Conservation (phyloP, 2,797 vertebrate genomes). For the Megalops cyprinoides region DNA sequence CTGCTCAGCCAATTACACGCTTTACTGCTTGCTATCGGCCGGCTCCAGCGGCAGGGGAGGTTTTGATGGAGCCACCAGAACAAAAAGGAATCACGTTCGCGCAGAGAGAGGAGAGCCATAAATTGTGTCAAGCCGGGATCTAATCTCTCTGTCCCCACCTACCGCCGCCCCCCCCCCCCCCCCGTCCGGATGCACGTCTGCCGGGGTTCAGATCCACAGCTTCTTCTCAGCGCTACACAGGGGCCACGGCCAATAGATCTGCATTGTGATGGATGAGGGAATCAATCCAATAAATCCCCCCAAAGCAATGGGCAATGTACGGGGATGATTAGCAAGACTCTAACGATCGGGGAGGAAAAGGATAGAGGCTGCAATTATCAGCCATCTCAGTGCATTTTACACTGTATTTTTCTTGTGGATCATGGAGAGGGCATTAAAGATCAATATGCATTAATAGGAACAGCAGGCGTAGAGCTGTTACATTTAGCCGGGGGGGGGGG, state of each 20-base stretch:
- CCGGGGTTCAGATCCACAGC: slow-evolving; percentile 1
- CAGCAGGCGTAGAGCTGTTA: not conserved
- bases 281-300: slow-evolving; percentile 29
- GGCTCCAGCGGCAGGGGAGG: slow-evolving; percentile 35
- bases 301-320: slow-evolving; percentile 29
- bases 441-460: slow-evolving; percentile 21
- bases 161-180: no score
- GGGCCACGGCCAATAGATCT: not conserved
- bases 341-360: slow-evolving; percentile 23
- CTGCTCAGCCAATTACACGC: slow-evolving; percentile 55
- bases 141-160: slow-evolving; percentile 45
- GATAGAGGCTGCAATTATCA: slow-evolving; percentile 23
- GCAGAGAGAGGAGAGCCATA: slow-evolving; percentile 44
- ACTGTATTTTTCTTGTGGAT: slow-evolving; percentile 18
- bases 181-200: not conserved
- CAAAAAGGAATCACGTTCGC: slow-evolving; percentile 42
- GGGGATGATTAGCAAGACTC: slow-evolving; percentile 34
- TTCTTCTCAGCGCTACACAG: not conserved
- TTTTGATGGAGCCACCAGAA: slow-evolving; percentile 50
- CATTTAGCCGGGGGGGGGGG: slow-evolving; percentile 9
- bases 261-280: slow-evolving; percentile 28
- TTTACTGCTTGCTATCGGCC: slow-evolving; percentile 50
- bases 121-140: slow-evolving; percentile 47
- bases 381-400: slow-evolving; percentile 16
- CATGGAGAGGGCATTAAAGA: slow-evolving; percentile 6